A percentile compares a stretch with the other conserved stretches of the same genome.
These are phyloP conservation scores for Zeuzera pyrina DNA, from an alignment of 2,888 invertebrate genomes.

Conservation along the genomic window DNA sequence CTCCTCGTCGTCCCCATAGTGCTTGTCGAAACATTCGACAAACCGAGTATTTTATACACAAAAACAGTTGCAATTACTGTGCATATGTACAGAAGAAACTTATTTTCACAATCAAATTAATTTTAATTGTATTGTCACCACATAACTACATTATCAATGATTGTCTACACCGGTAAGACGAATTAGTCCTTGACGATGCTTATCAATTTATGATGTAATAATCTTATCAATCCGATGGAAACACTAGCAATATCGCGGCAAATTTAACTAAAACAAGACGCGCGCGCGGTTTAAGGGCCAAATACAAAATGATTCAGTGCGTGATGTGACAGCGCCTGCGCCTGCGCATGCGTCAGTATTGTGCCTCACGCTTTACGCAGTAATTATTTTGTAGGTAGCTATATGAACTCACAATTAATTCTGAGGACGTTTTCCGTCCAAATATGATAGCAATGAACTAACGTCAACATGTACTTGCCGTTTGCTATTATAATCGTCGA, in stretches of 20 bases:
- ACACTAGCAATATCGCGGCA: constrained; percentile 45
- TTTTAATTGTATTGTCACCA: too few relatives aligned
- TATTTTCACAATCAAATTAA: too few relatives aligned
- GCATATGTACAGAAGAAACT: too few relatives aligned
- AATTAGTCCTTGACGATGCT: constrained; percentile 47
- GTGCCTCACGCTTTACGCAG: constrained; percentile 16
- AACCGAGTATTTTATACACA: constrained; percentile 32
- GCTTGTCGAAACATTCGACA: constrained; percentile 49
- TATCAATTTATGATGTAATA: constrained; percentile 65
- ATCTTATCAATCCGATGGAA: constrained; percentile 63
- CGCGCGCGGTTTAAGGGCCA: constrained; percentile 52
- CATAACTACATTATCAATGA: too few relatives aligned
- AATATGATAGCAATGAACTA: too few relatives aligned
- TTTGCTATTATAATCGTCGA: too few relatives aligned
- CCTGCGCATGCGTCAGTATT: constrained; percentile 18
- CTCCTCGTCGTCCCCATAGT: constrained; percentile 72
- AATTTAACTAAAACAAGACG: constrained; percentile 40
- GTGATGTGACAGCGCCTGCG: constrained; percentile 18
- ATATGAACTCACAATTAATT: constrained; percentile 46
- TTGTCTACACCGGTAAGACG: constrained; percentile 29
- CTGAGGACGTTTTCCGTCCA: constrained; percentile 41
- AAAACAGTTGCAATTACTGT: too few relatives aligned
- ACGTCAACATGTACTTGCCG: too few relatives aligned
- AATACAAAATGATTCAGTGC: constrained; percentile 43
- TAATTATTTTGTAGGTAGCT: too few relatives aligned